Base-by-base conservation (phyloP, 1,140 invertebrate genomes). In the Halyomorpha halys region DNA sequence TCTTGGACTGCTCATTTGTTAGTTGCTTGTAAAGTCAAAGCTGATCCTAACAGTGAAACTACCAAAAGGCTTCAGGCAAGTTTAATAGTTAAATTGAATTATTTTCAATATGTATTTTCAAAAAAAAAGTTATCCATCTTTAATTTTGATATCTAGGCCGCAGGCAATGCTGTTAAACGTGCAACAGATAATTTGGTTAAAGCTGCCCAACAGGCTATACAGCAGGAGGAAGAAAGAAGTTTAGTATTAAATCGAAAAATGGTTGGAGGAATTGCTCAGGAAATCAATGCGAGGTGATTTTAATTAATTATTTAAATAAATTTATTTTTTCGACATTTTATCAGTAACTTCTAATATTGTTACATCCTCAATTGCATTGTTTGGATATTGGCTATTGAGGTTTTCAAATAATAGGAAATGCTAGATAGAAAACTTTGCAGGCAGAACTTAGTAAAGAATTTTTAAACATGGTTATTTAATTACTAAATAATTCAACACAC, bases 1-100 rank as follows among this genome's bases (percentile, higher is more conserved):
- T 91, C 90, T 27, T 96, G 92, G 0, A 99, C 97, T 0, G 97
- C 97, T 1, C 95, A 98, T 71, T 77, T 99, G 51, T 76, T 99
- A 21, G 94, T 99, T 25, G 97, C 97, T 3, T 98, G 97, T 76
- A 97, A 98, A 80, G 83, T 96, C 27, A 98, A 98, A 77, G 94
- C 96, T 0, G 96, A 98, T 77, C 90, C 92, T 1, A 89, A 94
- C 63, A 94, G 91, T 30, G 89, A 91, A 68, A 88, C 90, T 15
- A 98, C 95, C 44, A 86, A 93, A 65, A 82, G 94, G n/a, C 77
- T 98, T 19, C 92, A 86, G 76, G 82, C 81, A 70, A 59, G 54
- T 44, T 44, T 21, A 6, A 15, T 30, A 39, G 6, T 39, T 39
- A 11, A 39, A 13, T 39, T 13, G 11, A 11, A 11, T 1, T 39